A percentile compares a stretch with the other conserved stretches of the same genome.
Conservation (phyloP, 1,140 invertebrate species). For the Drosophila melanica region DNA sequence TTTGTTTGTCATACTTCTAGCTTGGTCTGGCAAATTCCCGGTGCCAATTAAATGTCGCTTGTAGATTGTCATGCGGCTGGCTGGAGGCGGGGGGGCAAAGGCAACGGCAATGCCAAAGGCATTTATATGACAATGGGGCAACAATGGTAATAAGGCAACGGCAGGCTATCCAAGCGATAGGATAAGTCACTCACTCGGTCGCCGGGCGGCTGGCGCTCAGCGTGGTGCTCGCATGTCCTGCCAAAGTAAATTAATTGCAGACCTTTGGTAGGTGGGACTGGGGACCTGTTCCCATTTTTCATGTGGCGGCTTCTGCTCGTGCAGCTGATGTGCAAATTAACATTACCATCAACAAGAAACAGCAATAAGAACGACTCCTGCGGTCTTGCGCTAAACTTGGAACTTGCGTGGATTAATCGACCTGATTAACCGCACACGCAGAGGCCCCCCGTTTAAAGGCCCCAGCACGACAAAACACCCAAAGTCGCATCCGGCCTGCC, state of each 20-base stretch:
- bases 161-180: constrained; percentile 21
- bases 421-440: constrained; percentile 74
- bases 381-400: constrained; percentile 37
- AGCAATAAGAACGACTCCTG: constrained; percentile 31
- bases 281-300: constrained; percentile 48
- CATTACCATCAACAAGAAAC: constrained; percentile 64
- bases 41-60: constrained; percentile 75
- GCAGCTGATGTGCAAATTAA: constrained; percentile 73
- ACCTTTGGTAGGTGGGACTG: constrained; percentile 9
- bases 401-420: constrained; percentile 77
- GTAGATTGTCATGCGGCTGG: constrained; percentile 59
- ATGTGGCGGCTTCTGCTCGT: constrained; percentile 41
- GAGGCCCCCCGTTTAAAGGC: constrained; percentile 10
- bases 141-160: constrained; percentile 63
- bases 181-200: constrained; percentile 37
- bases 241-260: constrained; percentile 82
- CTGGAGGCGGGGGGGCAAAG: constrained; percentile 2
- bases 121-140: constrained; percentile 67
- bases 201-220: constrained; percentile 37
- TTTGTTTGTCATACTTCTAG: constrained; percentile 48
- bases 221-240: constrained; percentile 74
- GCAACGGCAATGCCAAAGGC: constrained; percentile 17
- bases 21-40: constrained; percentile 48
- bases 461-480: neutral
- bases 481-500: constrained; percentile 46